A percentile compares a stretch with the other conserved stretches of the same genome.
Conservation (phyloP, 2,888 invertebrate species). For the Agrochola macilenta region DNA sequence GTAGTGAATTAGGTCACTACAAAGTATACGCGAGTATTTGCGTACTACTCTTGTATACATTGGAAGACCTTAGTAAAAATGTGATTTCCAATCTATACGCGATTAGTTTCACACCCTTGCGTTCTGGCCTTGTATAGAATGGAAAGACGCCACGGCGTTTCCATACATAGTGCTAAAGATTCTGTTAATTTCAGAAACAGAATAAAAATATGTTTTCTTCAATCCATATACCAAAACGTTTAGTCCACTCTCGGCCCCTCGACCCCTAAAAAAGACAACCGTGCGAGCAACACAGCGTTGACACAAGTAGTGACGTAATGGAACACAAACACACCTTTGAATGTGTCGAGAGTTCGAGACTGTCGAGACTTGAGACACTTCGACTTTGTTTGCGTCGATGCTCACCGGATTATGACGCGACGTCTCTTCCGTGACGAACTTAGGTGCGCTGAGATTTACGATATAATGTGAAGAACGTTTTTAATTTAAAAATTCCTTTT, state of each 20-base stretch:
- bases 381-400: conserved; percentile 65
- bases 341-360: conserved; percentile 29
- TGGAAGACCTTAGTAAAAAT: too few species aligned
- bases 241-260: too few species aligned
- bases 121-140: too few species aligned
- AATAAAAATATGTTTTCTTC: neutral
- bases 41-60: too few species aligned
- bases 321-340: conserved; percentile 81
- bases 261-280: conserved; percentile 19
- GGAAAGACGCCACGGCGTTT: too few species aligned
- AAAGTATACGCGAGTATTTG: too few species aligned
- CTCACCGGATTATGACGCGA: conserved; percentile 47
- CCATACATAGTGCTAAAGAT: neutral
- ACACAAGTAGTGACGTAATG: conserved; percentile 72
- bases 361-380: conserved; percentile 61
- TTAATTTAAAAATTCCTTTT: neutral
- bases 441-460: conserved; percentile 35
- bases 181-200: neutral
- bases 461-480: neutral
- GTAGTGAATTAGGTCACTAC: too few species aligned
- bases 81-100: too few species aligned
- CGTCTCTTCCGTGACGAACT: conserved; percentile 47
- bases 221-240: neutral
- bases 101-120: too few species aligned
- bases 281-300: conserved; percentile 32